A percentile compares a stretch with the other conserved stretches of the same genome.
These are phyloP conservation scores for Drosophila repleta DNA, from an alignment of 1,140 invertebrate species.

Conservation along the genomic window DNA sequence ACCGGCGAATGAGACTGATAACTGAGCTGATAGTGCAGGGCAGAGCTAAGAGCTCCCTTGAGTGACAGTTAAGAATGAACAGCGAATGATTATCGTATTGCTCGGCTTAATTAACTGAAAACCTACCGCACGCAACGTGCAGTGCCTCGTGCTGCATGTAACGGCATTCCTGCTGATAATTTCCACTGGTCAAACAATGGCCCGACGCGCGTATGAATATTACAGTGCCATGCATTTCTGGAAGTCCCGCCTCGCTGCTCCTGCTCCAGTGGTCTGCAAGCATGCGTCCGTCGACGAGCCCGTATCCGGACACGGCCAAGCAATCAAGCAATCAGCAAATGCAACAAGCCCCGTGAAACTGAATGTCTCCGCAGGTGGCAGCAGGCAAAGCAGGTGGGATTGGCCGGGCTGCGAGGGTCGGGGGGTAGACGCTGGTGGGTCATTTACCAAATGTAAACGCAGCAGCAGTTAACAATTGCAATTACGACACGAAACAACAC, in stretches of 20 bases:
- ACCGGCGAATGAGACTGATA: not conserved
- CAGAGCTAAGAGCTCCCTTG: not conserved
- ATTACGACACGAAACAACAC: constrained; percentile 35
- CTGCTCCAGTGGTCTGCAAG: not conserved
- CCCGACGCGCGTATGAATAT: constrained; percentile 15
- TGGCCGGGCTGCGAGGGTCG: not conserved
- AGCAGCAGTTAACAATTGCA: constrained; percentile 50
- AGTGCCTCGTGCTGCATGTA: not conserved
- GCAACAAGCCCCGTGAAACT: constrained; percentile 34
- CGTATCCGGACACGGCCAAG: constrained; percentile 26
- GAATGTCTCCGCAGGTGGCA: constrained; percentile 1
- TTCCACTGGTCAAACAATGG: constrained; percentile 15
- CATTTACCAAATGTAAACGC: constrained; percentile 10
- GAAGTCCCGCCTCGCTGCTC: not conserved
- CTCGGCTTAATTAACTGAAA: not conserved
- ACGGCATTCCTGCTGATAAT: constrained; percentile 2
- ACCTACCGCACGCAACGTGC: not conserved
- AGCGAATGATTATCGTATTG: not conserved
- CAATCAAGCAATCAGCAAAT: constrained; percentile 38
- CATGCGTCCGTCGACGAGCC: not conserved
- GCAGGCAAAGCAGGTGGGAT: not conserved
- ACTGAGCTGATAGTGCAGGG: no score
- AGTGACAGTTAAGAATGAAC: not conserved
- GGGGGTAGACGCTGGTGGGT: not conserved
- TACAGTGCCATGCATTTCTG: constrained; percentile 15